These are phyloP conservation scores for Aphelinus certus DNA, from an alignment of 1,140 invertebrate species.

Conservation along the genomic window DNA sequence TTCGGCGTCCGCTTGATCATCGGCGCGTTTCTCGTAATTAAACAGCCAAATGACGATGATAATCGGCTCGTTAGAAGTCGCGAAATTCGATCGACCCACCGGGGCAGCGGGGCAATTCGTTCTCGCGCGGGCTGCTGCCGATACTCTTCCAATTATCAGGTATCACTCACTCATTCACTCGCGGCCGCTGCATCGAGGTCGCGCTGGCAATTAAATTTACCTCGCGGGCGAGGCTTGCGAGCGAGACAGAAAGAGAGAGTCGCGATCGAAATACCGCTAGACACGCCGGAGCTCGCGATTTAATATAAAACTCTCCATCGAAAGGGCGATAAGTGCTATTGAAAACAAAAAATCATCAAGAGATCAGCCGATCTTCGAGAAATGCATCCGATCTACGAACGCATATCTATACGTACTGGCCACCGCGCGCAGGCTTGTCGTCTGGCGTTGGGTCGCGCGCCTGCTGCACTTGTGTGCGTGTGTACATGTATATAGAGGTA, in stretches of 20 bases:
- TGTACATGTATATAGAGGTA: not conserved
- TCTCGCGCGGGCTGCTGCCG: not conserved
- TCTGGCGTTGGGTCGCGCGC: not conserved
- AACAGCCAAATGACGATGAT: not conserved
- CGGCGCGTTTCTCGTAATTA: not conserved
- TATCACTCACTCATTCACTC: too few relatives aligned
- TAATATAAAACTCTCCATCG: too few relatives aligned
- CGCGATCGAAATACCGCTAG: too few relatives aligned
- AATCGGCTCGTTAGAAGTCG: not conserved
- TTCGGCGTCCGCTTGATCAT: not conserved
- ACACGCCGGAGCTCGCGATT: too few relatives aligned
- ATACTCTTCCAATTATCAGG: too few relatives aligned
- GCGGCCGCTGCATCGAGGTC: not conserved
- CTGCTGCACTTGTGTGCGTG: not conserved
- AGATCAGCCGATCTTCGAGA: too few relatives aligned
- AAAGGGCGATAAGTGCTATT: too few relatives aligned
- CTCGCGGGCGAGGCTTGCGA: not conserved
- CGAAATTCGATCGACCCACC: constrained; percentile 6
- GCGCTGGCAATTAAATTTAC: not conserved
- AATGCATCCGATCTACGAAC: too few relatives aligned
- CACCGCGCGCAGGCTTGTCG: too few relatives aligned
- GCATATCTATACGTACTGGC: too few relatives aligned
- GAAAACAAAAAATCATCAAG: too few relatives aligned
- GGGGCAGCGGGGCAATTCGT: not conserved
- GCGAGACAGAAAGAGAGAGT: too few relatives aligned